phyloP scores from a whole-genome alignment of 2,797 vertebrate species.

The Dendrocincla tyrannina region DNA sequence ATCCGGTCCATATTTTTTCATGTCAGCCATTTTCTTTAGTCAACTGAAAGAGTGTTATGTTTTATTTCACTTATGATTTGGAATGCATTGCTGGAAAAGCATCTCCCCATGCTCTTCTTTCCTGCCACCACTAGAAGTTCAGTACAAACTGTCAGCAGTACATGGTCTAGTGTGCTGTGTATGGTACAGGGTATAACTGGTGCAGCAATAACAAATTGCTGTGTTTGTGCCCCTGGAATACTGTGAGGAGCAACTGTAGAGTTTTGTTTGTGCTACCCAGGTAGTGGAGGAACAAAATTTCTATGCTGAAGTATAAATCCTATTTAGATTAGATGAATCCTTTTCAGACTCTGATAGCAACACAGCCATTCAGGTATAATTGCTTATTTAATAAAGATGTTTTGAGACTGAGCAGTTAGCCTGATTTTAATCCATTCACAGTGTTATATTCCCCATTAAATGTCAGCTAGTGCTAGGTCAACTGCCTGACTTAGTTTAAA shows the following conservation, averaged over 20 bases:
- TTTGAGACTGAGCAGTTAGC: not conserved
- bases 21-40: not conserved
- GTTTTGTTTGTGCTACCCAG: not conserved
- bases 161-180: accelerated
- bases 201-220: not conserved
- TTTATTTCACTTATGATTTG: not conserved
- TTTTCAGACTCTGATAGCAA: not conserved
- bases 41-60: not conserved
- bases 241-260: not conserved
- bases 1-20: not conserved
- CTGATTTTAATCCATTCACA: not conserved
- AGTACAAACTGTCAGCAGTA: not conserved
- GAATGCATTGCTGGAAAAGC: not conserved
- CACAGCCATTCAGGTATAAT: not conserved
- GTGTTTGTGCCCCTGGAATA: not conserved
- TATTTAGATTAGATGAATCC: not conserved
- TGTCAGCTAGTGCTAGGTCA: not conserved
- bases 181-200: accelerated
- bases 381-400: not conserved
- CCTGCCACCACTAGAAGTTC: not conserved
- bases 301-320: not conserved
- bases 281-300: not conserved
- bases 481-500: not conserved
- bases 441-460: not conserved
- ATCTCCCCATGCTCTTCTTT: not conserved